A percentile compares a stretch with the other conserved stretches of the same genome.
Conservation (phyloP, 2,888 invertebrate genomes). For the Helicoverpa assulta region DNA sequence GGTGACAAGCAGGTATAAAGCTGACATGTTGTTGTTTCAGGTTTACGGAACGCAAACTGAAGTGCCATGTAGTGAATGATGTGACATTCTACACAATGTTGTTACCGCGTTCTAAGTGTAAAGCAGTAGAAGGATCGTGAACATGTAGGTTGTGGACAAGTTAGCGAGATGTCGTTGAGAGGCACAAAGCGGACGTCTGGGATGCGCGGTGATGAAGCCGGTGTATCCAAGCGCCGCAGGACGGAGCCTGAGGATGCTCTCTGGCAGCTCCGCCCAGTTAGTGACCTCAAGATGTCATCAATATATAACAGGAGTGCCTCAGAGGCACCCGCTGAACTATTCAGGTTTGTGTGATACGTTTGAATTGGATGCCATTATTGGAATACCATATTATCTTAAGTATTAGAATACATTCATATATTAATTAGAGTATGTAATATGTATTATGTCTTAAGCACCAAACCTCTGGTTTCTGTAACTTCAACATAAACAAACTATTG, state of each 20-base stretch:
- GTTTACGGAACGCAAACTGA: slow-evolving; percentile 79
- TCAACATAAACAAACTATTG: background rate
- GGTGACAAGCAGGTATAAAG: background rate
- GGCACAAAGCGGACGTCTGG: slow-evolving; percentile 86
- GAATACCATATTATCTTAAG: slow-evolving; percentile 23
- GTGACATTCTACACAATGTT: slow-evolving; percentile 88
- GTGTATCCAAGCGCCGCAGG: slow-evolving; percentile 85
- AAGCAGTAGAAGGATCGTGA: slow-evolving; percentile 84
- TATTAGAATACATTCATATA: slow-evolving; percentile 8
- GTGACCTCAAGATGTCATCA: slow-evolving; percentile 96
- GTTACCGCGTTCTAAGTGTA: slow-evolving; percentile 87
- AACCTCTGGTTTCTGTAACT: slow-evolving; percentile 14
- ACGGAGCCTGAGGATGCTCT: slow-evolving; percentile 86
- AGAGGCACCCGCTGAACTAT: slow-evolving; percentile 96
- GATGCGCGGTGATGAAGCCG: slow-evolving; percentile 84
- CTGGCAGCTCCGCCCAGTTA: slow-evolving; percentile 96
- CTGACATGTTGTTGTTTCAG: slow-evolving; percentile 68
- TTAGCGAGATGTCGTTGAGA: slow-evolving; percentile 85
- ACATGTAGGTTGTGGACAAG: slow-evolving; percentile 87
- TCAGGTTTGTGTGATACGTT: slow-evolving; percentile 89
- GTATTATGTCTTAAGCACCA: slow-evolving; percentile 25
- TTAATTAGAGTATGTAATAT: slow-evolving; percentile 19
- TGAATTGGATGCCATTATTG: slow-evolving; percentile 45
- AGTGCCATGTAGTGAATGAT: slow-evolving; percentile 86
- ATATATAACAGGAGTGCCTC: slow-evolving; percentile 96